These are phyloP conservation scores for Oscheius sp. DNA, from an alignment of 1,140 invertebrate genomes.

Conservation along the genomic window DNA sequence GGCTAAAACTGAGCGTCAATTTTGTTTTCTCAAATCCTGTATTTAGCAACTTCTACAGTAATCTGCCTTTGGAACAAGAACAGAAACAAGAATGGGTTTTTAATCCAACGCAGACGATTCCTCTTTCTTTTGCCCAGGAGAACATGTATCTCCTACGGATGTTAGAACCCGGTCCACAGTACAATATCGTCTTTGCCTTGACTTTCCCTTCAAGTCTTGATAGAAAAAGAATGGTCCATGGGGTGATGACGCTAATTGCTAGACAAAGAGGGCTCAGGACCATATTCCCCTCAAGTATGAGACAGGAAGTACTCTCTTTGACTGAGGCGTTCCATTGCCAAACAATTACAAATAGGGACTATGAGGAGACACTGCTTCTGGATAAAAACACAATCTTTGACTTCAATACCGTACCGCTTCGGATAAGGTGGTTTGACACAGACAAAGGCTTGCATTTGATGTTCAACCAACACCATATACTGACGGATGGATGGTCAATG, in stretches of 20 bases:
- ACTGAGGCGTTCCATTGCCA: conserved; percentile 37
- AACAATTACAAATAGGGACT: background rate
- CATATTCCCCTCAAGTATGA: conserved; percentile 7
- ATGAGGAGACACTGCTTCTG: background rate
- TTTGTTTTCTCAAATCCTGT: conserved; percentile 42
- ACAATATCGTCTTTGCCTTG: conserved; percentile 52
- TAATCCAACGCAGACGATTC: conserved; percentile 8
- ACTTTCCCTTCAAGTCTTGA: conserved; percentile 3
- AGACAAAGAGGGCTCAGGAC: conserved; percentile 44
- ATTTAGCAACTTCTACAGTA: conserved; percentile 8
- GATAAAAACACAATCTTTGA: conserved; percentile 11
- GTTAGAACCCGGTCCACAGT: conserved; percentile 35
- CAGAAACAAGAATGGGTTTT: background rate
- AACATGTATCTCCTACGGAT: conserved; percentile 50
- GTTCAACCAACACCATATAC: conserved; percentile 53
- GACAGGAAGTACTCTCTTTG: conserved; percentile 37
- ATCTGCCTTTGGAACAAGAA: background rate
- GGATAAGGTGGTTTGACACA: background rate
- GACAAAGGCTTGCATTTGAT: conserved; percentile 3
- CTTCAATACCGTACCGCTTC: background rate
- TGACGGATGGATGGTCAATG: conserved; percentile 59
- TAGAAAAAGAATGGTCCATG: conserved; percentile 1
- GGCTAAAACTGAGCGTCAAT: conserved; percentile 5
- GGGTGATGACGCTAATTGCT: conserved; percentile 36
- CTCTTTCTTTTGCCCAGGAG: conserved; percentile 48